phyloP scores from a whole-genome alignment of 2,113 vertebrate species.

The Eclectus roratus region DNA sequence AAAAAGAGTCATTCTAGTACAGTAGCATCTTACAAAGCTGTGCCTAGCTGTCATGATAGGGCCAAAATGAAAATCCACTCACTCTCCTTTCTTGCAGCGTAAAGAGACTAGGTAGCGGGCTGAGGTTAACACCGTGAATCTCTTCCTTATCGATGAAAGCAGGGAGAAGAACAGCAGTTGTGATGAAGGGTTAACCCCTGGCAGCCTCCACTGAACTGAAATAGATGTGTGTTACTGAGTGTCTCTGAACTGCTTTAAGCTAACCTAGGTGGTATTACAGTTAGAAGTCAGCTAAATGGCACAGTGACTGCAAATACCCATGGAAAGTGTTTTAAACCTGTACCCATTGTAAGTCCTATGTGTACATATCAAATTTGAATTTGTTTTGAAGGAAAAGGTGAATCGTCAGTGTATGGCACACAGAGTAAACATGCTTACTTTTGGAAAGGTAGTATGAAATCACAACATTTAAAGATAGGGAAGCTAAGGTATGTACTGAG shows the following conservation, averaged over 20 bases:
- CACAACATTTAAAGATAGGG: background rate
- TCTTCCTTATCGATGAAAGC: background rate
- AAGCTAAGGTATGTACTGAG: background rate
- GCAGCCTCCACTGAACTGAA: background rate
- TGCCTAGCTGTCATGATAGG: background rate
- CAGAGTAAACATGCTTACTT: background rate
- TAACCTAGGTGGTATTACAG: background rate
- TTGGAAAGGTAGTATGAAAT: background rate
- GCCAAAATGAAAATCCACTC: background rate
- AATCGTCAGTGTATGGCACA: background rate
- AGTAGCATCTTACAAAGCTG: background rate
- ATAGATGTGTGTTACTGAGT: background rate
- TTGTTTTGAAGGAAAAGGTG: background rate
- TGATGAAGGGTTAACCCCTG: background rate
- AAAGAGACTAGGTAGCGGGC: background rate
- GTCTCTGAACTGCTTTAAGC: background rate
- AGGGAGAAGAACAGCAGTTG: background rate
- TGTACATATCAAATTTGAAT: fast-evolving
- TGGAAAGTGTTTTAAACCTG: background rate
- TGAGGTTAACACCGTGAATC: fast-evolving
- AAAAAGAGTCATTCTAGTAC: background rate
- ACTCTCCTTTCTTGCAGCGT: fast-evolving
- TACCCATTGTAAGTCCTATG: background rate
- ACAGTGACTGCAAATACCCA: background rate
- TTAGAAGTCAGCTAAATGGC: background rate